Percentiles rank a stretch among this genome's conserved stretches.
These are phyloP conservation scores for Chrysemys picta DNA, from an alignment of 2,113 vertebrate genomes.

Conservation along the genomic window DNA sequence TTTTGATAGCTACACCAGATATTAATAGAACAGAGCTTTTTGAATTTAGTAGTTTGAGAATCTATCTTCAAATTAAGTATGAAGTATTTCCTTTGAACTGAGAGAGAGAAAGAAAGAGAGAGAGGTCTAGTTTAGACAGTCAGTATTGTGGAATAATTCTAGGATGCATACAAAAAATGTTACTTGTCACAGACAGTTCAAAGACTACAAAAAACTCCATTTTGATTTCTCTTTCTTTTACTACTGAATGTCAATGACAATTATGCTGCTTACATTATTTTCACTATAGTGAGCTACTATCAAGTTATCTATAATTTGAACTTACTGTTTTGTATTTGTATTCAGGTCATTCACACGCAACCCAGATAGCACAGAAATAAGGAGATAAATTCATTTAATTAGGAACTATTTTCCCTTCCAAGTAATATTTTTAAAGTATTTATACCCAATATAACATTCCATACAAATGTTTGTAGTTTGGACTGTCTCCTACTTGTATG, in stretches of 20 bases:
- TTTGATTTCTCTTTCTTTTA: background rate
- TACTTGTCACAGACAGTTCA: background rate
- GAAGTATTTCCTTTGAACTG: background rate
- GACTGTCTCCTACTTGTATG: background rate
- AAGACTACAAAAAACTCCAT: background rate
- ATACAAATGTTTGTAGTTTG: background rate
- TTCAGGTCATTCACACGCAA: background rate
- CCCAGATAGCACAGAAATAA: background rate
- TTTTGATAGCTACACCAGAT: background rate
- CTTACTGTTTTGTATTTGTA: background rate
- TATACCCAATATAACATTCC: background rate
- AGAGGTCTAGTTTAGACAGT: background rate
- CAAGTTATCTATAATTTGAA: background rate
- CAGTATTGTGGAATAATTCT: background rate
- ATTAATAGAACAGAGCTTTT: background rate
- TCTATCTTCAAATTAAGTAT: background rate
- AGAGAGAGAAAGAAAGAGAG: too few species aligned
- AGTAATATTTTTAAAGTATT: background rate
- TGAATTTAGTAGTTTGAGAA: background rate
- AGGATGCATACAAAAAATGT: background rate
- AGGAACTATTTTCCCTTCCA: background rate
- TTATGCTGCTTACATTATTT: background rate
- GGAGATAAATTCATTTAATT: background rate
- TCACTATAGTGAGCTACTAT: background rate
- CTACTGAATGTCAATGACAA: background rate